These are phyloP conservation scores for Drosophila subpulchrella DNA, from an alignment of 1,140 invertebrate genomes.

Conservation along the genomic window DNA sequence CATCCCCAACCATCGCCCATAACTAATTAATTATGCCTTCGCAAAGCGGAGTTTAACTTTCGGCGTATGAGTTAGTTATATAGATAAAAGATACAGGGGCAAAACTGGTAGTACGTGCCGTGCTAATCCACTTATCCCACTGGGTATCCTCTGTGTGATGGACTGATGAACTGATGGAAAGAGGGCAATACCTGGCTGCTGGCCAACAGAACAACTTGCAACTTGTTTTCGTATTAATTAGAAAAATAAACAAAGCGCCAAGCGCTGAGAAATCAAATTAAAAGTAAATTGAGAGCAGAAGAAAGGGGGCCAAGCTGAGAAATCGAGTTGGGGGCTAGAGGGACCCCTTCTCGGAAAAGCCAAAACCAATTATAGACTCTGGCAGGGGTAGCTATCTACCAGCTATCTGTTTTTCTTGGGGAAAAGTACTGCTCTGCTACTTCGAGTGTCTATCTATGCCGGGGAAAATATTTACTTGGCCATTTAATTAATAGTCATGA, in stretches of 20 bases:
- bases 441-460: slow-evolving; percentile 5
- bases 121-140: slow-evolving; percentile 42
- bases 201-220: slow-evolving; percentile 41
- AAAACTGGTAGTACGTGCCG: slow-evolving; percentile 8
- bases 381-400: slow-evolving; percentile 1
- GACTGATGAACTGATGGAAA: not conserved
- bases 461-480: slow-evolving; percentile 19
- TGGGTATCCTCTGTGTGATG: slow-evolving; percentile 15
- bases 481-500: slow-evolving; percentile 74
- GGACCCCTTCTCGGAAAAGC: slow-evolving; percentile 35
- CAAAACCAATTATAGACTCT: slow-evolving; percentile 50
- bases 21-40: slow-evolving; percentile 68
- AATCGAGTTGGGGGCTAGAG: not conserved
- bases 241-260: slow-evolving; percentile 57
- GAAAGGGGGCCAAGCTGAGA: slow-evolving; percentile 5
- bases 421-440: not conserved
- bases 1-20: slow-evolving; percentile 24
- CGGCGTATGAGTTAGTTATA: slow-evolving; percentile 32
- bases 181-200: slow-evolving; percentile 46
- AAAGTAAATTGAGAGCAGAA: slow-evolving; percentile 57
- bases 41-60: slow-evolving; percentile 35
- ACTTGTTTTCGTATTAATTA: slow-evolving; percentile 71
- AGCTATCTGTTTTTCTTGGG: slow-evolving; percentile 11
- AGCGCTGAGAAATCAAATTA: slow-evolving; percentile 65
- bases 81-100: not conserved